These are phyloP conservation scores for Acronicta leporina DNA, from an alignment of 2,888 invertebrate species.

Conservation along the genomic window DNA sequence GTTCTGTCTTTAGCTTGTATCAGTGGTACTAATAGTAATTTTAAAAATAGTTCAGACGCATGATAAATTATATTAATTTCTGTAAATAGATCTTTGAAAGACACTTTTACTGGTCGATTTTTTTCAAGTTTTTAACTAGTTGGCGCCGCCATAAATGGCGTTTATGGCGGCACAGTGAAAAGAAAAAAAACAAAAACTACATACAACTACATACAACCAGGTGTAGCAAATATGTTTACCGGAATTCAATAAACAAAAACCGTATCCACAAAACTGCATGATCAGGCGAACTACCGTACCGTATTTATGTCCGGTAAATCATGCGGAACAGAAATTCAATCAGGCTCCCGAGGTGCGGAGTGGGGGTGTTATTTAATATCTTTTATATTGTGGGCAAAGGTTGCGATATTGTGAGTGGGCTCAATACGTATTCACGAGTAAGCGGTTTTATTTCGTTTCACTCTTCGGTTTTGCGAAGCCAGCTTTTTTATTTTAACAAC, in stretches of 20 bases:
- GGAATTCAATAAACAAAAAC: slow-evolving; percentile 53
- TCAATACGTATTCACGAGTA: slow-evolving; percentile 37
- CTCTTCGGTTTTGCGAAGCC: too few relatives aligned
- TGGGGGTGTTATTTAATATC: slow-evolving; percentile 56
- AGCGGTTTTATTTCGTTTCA: not conserved
- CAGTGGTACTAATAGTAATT: too few relatives aligned
- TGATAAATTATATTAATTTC: too few relatives aligned
- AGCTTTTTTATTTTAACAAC: too few relatives aligned
- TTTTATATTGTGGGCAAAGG: slow-evolving; percentile 35
- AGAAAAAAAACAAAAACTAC: too few relatives aligned
- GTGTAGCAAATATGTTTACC: slow-evolving; percentile 22
- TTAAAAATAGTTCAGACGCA: too few relatives aligned
- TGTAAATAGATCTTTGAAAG: too few relatives aligned
- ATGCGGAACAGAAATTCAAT: slow-evolving; percentile 80
- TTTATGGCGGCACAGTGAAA: too few relatives aligned
- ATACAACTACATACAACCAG: slow-evolving; percentile 1
- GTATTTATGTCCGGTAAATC: slow-evolving; percentile 78
- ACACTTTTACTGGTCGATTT: too few relatives aligned
- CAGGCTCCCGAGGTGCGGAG: slow-evolving; percentile 65
- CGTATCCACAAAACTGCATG: slow-evolving; percentile 54
- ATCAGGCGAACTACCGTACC: slow-evolving; percentile 60
- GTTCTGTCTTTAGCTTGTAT: too few relatives aligned
- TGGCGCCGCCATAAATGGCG: too few relatives aligned
- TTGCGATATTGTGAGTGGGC: slow-evolving; percentile 7
- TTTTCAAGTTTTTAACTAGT: too few relatives aligned